Conservation (phyloP, 2,888 invertebrate genomes). For the Aporophyla lueneburgensis region DNA sequence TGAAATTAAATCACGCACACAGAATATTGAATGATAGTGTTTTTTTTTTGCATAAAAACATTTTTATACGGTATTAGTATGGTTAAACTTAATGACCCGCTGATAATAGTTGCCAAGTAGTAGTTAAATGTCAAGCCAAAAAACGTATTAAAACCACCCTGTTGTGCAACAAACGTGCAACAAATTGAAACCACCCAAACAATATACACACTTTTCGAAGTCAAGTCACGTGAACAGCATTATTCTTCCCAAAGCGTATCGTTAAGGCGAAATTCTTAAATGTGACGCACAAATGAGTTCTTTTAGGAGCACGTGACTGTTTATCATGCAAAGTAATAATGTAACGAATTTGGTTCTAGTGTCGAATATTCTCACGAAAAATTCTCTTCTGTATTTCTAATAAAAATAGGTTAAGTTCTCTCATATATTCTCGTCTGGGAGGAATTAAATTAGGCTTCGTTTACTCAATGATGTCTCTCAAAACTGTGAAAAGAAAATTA, state of each 20-base stretch:
- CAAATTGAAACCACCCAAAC: conserved; percentile 22
- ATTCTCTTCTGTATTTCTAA: conserved; percentile 13
- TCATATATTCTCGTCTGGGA: conserved; percentile 5
- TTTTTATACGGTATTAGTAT: neutral
- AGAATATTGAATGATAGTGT: neutral
- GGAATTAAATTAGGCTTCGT: conserved; percentile 29
- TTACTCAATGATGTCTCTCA: conserved; percentile 17
- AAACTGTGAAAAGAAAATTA: conserved; percentile 21
- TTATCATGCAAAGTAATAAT: conserved; percentile 50
- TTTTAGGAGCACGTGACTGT: conserved; percentile 43
- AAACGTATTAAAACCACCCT: neutral
- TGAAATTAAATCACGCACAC: no score
- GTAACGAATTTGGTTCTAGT: conserved; percentile 39
- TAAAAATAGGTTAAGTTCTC: conserved; percentile 19
- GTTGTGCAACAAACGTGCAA: neutral
- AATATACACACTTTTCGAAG: conserved; percentile 12
- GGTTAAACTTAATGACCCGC: neutral
- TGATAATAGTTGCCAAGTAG: neutral
- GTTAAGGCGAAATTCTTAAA: conserved; percentile 52
- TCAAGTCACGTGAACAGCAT: conserved; percentile 54
- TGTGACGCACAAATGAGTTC: conserved; percentile 60
- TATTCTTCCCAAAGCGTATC: conserved; percentile 48
- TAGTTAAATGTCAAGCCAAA: neutral
- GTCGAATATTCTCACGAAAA: conserved; percentile 3
- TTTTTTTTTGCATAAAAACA: neutral